Percentiles rank a stretch among this genome's conserved stretches.
Conservation (phyloP, 2,113 vertebrate species). For the Sterna hirundo region DNA sequence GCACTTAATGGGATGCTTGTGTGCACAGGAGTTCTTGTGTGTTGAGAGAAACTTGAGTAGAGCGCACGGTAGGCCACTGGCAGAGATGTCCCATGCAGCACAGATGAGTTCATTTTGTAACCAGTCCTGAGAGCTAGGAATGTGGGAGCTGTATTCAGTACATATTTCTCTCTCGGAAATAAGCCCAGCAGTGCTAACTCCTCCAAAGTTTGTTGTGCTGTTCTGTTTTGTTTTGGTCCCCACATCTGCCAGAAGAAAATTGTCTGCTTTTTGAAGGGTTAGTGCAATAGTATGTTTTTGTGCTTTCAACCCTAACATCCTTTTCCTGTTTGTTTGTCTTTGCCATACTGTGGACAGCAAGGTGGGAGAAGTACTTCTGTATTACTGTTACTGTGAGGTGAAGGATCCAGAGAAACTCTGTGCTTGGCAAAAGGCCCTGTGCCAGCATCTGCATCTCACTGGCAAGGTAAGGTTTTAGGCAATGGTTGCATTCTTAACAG, state of each 20-base stretch:
- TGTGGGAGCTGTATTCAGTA: background rate
- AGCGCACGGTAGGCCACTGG: rapidly evolving
- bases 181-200: background rate
- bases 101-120: background rate
- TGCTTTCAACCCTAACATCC: background rate
- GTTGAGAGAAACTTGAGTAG: background rate
- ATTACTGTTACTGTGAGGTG: slow-evolving; percentile 88
- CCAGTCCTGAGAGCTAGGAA: rapidly evolving
- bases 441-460: slow-evolving; percentile 85
- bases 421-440: slow-evolving; percentile 90
- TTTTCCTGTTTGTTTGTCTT: background rate
- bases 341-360: slow-evolving; percentile 60
- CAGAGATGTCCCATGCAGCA: background rate
- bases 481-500: background rate
- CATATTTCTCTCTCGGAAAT: background rate
- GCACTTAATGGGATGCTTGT: background rate
- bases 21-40: background rate
- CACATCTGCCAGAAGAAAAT: background rate
- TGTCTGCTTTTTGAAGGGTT: background rate
- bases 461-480: slow-evolving; percentile 84
- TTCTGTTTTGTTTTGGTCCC: background rate
- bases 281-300: background rate
- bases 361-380: slow-evolving; percentile 89
- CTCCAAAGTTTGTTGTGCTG: background rate
- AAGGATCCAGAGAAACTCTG: slow-evolving; percentile 81